Percentiles rank a stretch among this genome's conserved stretches.
phyloP scores from a whole-genome alignment of 1,140 invertebrate species.

The Saccostrea echinata region DNA sequence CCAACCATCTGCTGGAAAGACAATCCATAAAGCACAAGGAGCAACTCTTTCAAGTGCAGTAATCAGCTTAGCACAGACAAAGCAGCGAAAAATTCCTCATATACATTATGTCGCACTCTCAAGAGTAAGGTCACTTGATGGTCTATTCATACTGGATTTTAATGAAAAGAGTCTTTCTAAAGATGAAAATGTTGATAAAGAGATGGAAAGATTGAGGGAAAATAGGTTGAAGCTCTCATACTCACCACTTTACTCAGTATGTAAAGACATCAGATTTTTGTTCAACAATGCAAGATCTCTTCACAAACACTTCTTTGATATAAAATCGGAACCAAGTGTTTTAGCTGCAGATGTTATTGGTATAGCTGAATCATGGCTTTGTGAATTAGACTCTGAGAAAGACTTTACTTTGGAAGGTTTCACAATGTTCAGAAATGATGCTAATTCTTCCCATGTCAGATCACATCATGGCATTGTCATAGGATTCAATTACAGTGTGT shows the following conservation, averaged over 20 bases:
- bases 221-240: constrained; percentile 22
- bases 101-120: constrained; percentile 54
- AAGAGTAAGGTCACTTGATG: constrained; percentile 38
- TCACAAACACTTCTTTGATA: constrained; percentile 39
- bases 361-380: constrained; percentile 44
- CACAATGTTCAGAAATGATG: constrained; percentile 23
- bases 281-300: constrained; percentile 53
- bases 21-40: constrained; percentile 53
- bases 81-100: constrained; percentile 48
- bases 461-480: constrained; percentile 48
- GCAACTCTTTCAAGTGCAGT: constrained; percentile 37
- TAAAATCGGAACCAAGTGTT: constrained; percentile 42
- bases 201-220: constrained; percentile 47
- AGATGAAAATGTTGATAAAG: constrained; percentile 40
- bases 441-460: neutral
- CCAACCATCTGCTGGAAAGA: constrained; percentile 46
- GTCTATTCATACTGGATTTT: constrained; percentile 47
- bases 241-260: constrained; percentile 27
- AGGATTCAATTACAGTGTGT: neutral
- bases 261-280: constrained; percentile 19
- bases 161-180: constrained; percentile 27
- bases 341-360: constrained; percentile 44
- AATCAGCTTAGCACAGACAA: constrained; percentile 37
- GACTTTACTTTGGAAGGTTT: constrained; percentile 21
- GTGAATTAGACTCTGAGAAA: neutral